A percentile compares a stretch with the other conserved stretches of the same genome.
Evolutionary conservation across 2,113 vertebrate species (phyloP).

Genomic region (Alligator sinensis): DNA sequence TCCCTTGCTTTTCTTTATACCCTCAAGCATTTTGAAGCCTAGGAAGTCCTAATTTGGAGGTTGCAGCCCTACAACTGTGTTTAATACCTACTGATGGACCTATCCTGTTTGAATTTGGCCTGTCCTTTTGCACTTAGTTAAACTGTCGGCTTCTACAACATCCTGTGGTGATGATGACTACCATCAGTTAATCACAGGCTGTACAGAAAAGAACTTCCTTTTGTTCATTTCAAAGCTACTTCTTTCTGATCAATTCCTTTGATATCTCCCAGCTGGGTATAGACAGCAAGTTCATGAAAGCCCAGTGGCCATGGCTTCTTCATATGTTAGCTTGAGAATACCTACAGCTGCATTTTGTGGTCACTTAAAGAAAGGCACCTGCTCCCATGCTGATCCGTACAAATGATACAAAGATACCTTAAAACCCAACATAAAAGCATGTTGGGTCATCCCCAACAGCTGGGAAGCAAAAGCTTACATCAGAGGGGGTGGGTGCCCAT

Average conservation of each 20-base stretch:
- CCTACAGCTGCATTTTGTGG: too few relatives aligned
- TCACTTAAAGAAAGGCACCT: too few relatives aligned
- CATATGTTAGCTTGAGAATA: too few relatives aligned
- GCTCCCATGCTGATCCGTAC: too few relatives aligned
- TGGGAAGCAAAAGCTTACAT: too few relatives aligned
- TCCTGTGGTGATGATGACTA: not conserved
- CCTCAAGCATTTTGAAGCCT: too few relatives aligned
- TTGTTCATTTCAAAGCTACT: not conserved
- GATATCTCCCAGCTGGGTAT: not conserved
- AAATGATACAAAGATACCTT: too few relatives aligned
- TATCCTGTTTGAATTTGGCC: not conserved
- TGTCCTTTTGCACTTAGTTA: not conserved
- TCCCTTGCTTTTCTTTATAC: too few relatives aligned
- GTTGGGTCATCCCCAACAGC: too few relatives aligned
- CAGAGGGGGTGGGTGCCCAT: too few relatives aligned
- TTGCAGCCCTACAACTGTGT: not conserved
- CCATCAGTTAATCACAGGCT: not conserved
- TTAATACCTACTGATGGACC: not conserved
- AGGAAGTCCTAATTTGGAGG: not conserved
- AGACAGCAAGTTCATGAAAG: not conserved
- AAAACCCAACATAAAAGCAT: too few relatives aligned
- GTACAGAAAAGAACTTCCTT: not conserved
- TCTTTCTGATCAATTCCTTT: not conserved
- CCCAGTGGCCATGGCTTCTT: not conserved
- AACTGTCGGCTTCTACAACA: not conserved